Evolutionary conservation across 2,113 vertebrate genomes (phyloP), one percentile per base, ranked within the genome.

Genomic region (Chaenogobius annularis): DNA sequence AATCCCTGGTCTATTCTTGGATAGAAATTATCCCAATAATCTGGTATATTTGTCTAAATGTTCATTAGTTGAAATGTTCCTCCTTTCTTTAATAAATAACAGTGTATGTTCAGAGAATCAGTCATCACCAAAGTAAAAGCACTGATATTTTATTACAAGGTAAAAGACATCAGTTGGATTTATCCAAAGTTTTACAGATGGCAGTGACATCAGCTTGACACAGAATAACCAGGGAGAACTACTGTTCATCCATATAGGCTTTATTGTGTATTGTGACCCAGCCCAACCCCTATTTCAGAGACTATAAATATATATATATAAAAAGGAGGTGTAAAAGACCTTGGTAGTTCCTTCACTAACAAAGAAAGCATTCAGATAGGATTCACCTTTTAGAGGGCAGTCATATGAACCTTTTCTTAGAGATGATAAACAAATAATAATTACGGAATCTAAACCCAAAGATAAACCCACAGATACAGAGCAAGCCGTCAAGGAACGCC

Each of bases 221-320:
- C 69, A 72, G 80, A 74, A 44, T 81, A 88, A 82, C 81, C 68
- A 52, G 69, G 68, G 68, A 81, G 69, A 76, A 68, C 76, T 66
- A 31, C 58, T 83, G 66, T 80, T 83, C 59, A 68, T 77, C 79
- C 76, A 78, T 81, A 75, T 81, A 75, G 72, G 79, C 80, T 92
- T 92, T 90, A 89, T 88, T 89, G 76, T 74, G 84, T 86, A 84
- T 84, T 75, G 84, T 20, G 50, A 89, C 91, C 82, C 85, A 44
- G 69, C 72, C 80, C 72, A 71, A 79, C 78, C 73, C 71, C 81
- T 82, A 67, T 67, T 86, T 86, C 78, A 85, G 80, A 88, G 79
- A 89, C 89, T 89, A 90, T 89, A 89, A 88, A 91, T 90, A 91
- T 89, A 91, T 90, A 91, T 89, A 88, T 83, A 89, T 88, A 40